These are phyloP conservation scores for Synaphobranchus kaupii DNA, from an alignment of 2,797 vertebrate species.

Conservation along the genomic window DNA sequence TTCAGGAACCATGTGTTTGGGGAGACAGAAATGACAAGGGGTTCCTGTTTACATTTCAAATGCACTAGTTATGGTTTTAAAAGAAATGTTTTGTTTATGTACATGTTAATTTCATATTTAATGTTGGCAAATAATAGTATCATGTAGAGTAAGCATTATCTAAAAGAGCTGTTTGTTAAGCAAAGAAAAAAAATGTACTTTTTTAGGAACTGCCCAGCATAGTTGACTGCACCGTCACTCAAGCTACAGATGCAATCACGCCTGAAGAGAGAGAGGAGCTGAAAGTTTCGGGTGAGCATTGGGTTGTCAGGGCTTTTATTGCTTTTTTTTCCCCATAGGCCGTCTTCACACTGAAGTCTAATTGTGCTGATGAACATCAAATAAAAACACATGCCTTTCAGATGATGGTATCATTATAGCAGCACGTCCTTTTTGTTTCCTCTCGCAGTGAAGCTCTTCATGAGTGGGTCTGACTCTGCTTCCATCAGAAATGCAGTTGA, in stretches of 20 bases:
- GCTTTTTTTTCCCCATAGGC: background rate
- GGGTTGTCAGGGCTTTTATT: conserved; percentile 20
- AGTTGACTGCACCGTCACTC: conserved; percentile 84
- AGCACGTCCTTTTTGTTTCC: conserved; percentile 41
- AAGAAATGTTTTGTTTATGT: background rate
- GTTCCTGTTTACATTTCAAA: background rate
- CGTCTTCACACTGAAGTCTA: background rate
- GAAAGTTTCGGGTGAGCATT: conserved; percentile 88
- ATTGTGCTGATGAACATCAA: background rate
- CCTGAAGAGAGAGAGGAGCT: conserved; percentile 95
- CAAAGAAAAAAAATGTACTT: background rate
- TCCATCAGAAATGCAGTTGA: conserved; percentile 87
- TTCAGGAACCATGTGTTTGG: conserved; percentile 6
- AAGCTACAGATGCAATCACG: conserved; percentile 86
- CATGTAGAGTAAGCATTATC: background rate
- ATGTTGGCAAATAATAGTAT: background rate
- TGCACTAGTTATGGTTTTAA: background rate
- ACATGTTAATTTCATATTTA: background rate
- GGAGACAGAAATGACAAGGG: background rate
- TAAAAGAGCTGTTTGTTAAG: background rate
- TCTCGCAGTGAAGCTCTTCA: conserved; percentile 89
- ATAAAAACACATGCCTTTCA: background rate
- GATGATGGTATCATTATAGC: background rate
- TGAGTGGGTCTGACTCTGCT: conserved; percentile 80
- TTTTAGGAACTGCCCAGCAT: conserved; percentile 67